Percentiles rank a stretch among this genome's conserved stretches.
Evolutionary conservation across 2,113 vertebrate genomes (phyloP).

Genomic region (Noturus placidus): DNA sequence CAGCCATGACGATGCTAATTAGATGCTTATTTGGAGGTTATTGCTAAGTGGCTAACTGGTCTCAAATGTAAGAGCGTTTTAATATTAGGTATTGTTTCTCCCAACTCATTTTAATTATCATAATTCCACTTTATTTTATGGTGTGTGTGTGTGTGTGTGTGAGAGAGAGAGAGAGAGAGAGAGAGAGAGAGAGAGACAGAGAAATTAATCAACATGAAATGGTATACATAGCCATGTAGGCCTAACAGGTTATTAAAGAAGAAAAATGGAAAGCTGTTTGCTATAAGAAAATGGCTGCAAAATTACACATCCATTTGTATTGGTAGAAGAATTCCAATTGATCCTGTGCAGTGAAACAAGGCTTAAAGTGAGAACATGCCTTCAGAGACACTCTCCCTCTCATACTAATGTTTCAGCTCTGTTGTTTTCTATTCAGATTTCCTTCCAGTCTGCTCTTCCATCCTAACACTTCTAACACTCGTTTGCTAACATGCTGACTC

Average conservation of each 20-base stretch:
- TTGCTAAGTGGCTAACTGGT: neutral
- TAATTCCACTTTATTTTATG: neutral
- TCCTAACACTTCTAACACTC: neutral
- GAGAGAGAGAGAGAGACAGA: too few relatives aligned
- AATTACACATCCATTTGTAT: neutral
- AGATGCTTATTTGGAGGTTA: neutral
- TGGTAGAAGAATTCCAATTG: neutral
- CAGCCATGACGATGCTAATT: neutral
- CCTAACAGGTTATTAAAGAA: neutral
- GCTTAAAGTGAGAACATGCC: neutral
- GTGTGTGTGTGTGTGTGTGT: neutral
- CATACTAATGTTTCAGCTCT: neutral
- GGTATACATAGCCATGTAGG: neutral
- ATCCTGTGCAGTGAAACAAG: neutral
- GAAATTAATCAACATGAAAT: neutral
- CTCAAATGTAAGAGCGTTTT: neutral
- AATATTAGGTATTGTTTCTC: neutral
- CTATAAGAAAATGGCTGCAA: neutral
- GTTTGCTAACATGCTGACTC: constrained; percentile 24
- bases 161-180: too few relatives aligned
- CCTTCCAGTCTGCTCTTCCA: constrained; percentile 36
- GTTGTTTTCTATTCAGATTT: constrained; percentile 30
- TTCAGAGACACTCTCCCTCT: neutral
- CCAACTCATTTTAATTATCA: neutral
- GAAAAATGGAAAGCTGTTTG: neutral